Percentiles rank a stretch among this genome's conserved stretches.
These are phyloP conservation scores for Hemiprocne comata DNA, from an alignment of 2,113 vertebrate species.

Conservation along the genomic window DNA sequence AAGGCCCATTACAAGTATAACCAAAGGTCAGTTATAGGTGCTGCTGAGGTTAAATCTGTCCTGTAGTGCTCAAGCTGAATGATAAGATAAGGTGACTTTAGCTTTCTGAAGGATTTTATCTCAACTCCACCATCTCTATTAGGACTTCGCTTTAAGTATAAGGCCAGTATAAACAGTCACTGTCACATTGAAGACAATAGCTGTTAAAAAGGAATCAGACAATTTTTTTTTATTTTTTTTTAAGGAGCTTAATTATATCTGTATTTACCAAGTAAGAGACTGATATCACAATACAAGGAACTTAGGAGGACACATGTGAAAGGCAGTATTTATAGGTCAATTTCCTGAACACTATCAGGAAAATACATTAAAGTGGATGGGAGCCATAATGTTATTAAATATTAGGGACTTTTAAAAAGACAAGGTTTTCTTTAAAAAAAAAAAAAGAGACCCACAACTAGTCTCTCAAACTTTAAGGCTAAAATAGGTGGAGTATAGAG, in stretches of 20 bases:
- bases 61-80: background rate
- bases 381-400: background rate
- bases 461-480: background rate
- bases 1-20: background rate
- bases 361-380: background rate
- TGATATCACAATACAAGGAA: background rate
- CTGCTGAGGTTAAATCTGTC: background rate
- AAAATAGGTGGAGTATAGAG: background rate
- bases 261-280: background rate
- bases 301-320: background rate
- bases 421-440: background rate
- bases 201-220: slow-evolving; percentile 13
- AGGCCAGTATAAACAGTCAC: slow-evolving; percentile 1
- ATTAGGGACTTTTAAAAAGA: background rate
- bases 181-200: slow-evolving; percentile 11
- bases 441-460: background rate
- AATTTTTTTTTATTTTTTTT: too few species aligned
- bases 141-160: background rate
- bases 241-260: background rate
- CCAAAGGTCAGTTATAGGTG: background rate
- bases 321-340: background rate
- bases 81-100: slow-evolving; percentile 39
- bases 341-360: background rate
- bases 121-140: background rate
- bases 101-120: slow-evolving; percentile 43